Evolutionary conservation across 2,888 invertebrate genomes (phyloP), one percentile per base, ranked within the genome.

Genomic region (Drosophila atroscutellata): DNA sequence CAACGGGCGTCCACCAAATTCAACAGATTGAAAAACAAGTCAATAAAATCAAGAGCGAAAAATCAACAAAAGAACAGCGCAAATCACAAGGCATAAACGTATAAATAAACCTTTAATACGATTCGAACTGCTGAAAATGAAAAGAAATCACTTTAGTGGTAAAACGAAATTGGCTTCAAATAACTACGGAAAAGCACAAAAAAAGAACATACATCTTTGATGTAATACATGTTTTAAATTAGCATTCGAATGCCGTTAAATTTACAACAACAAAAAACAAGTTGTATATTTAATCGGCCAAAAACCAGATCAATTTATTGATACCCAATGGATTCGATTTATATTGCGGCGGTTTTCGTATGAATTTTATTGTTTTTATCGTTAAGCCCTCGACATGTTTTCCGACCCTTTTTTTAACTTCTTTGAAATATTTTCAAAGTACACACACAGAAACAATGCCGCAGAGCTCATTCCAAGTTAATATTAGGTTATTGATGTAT

Each of bases 21-120:
- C 71, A 75, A 72, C 75, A 72, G 75, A 65, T 68, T 75, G 72
- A 68, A 75, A 71, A 75, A 56, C 63, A 71, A 79, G 63, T 64
- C 69, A 66, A 70, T 71, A 60, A 75, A 78, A 55, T 42, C 47
- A 47, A 55, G 51, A 47, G 49, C 26, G 13, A 6, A 37, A 67
- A 59, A 37, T 15, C 66, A 51, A 56, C 45, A 55, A 3, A 52
- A 32, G 24, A 18, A 3, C 24, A 49, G 26, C 9, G n/a, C 30
- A 62, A 45, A 47, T 18, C 42, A 28, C 13, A 50, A 39, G 34
- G 37, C 32, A 37, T 39, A 28, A 62, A 15, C 37, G 39, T 30
- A 36, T 49, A 63, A 49, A 42, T 26, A 58, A 45, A 36, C 15
- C 11, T 59, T 26, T 2, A 50, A 50, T 4, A 28, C 51, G 15